Evolutionary conservation across 2,888 invertebrate species (phyloP), one percentile per base, ranked within the genome.

Genomic region (Trissolcus brochymenae): DNA sequence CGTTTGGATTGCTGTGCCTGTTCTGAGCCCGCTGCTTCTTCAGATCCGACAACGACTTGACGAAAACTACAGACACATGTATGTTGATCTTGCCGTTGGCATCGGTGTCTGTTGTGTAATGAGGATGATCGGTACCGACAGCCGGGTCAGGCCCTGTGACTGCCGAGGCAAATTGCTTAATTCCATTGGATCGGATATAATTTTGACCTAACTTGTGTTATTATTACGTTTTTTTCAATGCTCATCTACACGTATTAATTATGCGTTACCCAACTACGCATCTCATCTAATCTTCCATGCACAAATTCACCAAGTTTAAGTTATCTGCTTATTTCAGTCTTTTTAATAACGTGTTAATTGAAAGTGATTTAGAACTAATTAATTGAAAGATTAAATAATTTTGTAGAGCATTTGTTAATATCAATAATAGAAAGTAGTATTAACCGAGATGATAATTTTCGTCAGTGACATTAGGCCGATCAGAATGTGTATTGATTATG

Each of bases 11-110:
- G 61, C 79, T 71, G 86, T 93, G 94, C 83, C 96, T 91, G 83
- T 94, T 95, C 85, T 95, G 95, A 79, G 96, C 93, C 80, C 98
- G 92, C 87, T 97, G 96, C 89, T 97, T 97, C 91, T 98, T 98
- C 89, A 98, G 91, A 90, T 98, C 97, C 64, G 97, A 95, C 83
- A 98, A 92, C 60, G 97, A 97, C 83, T 94, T 96, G 91, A 95
- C 93, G 90, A 95, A 95, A 73, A 93, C 93, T 76, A 93, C 93
- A 89, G 95, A 95, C 89, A 95, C 95, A 91, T 94, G 95, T 89
- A 95, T 95, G 92, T 94, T 95, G 91, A 94, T 95, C 92, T 95
- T 96, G 89, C 95, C 95, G 91, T 95, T 95, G 90, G 94, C 92
- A 86, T 92, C 92, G 78, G 90, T 91, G 90, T 93, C 93, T 82